Evolutionary conservation across 1,140 invertebrate species (phyloP), one percentile per base, ranked within the genome.

Genomic region (Drosophila parvula): DNA sequence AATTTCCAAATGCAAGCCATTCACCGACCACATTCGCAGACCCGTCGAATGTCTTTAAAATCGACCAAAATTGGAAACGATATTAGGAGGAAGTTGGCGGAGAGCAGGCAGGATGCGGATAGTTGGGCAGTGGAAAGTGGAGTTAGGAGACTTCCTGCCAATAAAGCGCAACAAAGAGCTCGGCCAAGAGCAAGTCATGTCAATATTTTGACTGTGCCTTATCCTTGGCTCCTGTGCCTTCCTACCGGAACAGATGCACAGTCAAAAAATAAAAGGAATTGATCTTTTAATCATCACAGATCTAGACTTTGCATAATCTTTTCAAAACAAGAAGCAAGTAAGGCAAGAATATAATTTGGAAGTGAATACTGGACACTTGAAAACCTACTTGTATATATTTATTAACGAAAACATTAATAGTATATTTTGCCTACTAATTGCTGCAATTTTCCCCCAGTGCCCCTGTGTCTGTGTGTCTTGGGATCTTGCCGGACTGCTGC

Each of bases 81-180:
- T 61, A 81, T 71, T 76, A 81, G 63, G 77, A 81, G 38, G 40
- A 67, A 76, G 47, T 32, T 22, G 44, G 45, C 40, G 55, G 22
- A 34, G 16, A 55, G 36, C n/a, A 30, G 40, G 22, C 44, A 74
- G 41, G 40, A 32, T 47, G 56, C 22, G 53, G 56, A 36, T 18
- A 60, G 63, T 64, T 61, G 61, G 61, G 36, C 40, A 40, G 44
- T 55, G 51, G 51, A 55, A 27, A 55, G 51, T 38, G 34, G 41
- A 56, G 18, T 53, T 16, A 22, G 61, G 45, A 71, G 60, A 38
- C 76, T 78, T 57, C 58, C 38, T 79, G 74, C 74, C 79, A 81
- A 81, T 81, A 81, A 81, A 81, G 79, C 74, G 79, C 79, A 81
- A 81, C 79, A 81, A 81, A 77, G 60, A 77, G 78, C 79, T 77